Conservation (phyloP, 2,888 invertebrate genomes). For the Conus canariensis region DNA sequence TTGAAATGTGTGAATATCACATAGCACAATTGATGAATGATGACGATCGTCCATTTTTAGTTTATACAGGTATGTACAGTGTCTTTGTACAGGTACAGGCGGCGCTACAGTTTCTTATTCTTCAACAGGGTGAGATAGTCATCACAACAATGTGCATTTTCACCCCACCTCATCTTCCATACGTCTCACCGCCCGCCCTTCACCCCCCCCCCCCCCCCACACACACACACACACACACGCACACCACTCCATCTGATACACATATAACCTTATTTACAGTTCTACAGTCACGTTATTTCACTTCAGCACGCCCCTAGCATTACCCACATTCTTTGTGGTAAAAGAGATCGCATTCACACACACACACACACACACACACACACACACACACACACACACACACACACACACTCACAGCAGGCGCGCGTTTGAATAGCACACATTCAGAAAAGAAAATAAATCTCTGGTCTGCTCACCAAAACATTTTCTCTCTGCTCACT, state of each 20-base stretch:
- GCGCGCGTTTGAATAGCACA: neutral
- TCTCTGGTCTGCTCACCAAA: neutral
- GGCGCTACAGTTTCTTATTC: no score
- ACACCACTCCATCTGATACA: no score
- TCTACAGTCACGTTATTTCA: neutral
- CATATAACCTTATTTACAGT: neutral
- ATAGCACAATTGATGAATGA: neutral
- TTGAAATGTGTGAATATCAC: slow-evolving; percentile 18
- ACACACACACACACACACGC: no score
- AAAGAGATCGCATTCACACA: neutral
- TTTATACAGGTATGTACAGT: neutral
- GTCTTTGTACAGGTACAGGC: neutral
- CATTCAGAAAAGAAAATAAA: neutral
- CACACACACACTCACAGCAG: neutral
- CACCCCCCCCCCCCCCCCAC: no score
- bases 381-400: neutral
- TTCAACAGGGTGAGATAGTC: neutral
- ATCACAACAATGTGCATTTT: neutral
- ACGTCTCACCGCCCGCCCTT: no score
- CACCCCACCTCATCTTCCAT: no score
- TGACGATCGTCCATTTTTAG: neutral
- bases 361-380: slow-evolving; percentile 23
- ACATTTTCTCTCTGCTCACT: no score
- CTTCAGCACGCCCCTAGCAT: neutral
- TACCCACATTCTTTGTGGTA: neutral